Evolutionary conservation across 2,888 invertebrate genomes (phyloP).

Genomic region (Mythimna pallens): DNA sequence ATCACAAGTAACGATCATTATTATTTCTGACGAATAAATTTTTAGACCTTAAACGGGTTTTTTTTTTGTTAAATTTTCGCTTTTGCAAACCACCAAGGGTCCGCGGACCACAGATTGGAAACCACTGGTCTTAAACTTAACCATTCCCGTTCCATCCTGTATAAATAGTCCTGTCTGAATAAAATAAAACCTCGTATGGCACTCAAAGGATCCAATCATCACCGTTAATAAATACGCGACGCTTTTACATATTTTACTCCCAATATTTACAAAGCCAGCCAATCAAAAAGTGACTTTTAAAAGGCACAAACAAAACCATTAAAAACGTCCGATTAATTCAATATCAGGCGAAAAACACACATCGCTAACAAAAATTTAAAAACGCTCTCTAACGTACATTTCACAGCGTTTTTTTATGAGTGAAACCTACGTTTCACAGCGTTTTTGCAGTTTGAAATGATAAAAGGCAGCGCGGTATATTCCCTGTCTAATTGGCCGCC

Average conservation of each 20-base stretch:
- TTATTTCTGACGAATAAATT: no score
- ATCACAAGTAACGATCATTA: no score
- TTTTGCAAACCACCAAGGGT: no score
- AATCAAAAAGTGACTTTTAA: slow-evolving; percentile 25
- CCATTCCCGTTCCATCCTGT: no score
- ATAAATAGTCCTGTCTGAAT: background rate
- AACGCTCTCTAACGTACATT: background rate
- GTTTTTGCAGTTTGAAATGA: slow-evolving; percentile 33
- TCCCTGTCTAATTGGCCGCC: slow-evolving; percentile 68
- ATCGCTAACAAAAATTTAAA: background rate
- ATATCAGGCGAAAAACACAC: slow-evolving; percentile 17
- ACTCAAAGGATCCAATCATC: background rate
- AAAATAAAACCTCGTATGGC: background rate
- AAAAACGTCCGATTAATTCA: slow-evolving; percentile 35
- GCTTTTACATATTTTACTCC: slow-evolving; percentile 9
- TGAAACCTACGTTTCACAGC: slow-evolving; percentile 7
- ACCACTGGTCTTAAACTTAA: no score
- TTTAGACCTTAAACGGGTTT: no score
- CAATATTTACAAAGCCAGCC: slow-evolving; percentile 19
- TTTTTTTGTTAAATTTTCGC: no score
- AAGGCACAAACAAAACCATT: slow-evolving; percentile 17
- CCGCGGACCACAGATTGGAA: no score
- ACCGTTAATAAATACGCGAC: background rate
- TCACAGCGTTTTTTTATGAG: background rate
- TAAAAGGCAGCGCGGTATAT: slow-evolving; percentile 45